Base-by-base conservation (phyloP, 2,113 vertebrate genomes). In the Pyxicephalus adspersus region DNA sequence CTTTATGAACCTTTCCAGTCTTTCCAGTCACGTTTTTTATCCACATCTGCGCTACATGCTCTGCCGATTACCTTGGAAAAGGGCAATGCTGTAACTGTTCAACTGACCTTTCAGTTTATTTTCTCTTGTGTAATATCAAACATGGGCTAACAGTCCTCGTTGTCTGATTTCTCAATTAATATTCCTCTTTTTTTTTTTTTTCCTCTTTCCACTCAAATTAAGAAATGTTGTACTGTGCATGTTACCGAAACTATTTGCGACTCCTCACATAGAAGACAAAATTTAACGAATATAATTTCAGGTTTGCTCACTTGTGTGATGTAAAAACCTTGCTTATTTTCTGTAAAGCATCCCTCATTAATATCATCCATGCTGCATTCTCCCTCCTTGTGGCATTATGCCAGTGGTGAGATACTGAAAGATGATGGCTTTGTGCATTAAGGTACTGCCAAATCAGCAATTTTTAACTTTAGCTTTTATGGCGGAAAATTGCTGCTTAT, bases 81-180 rank as follows among this genome's bases (percentile, higher is more conserved):
- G 93, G 93, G 91, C 92, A 93, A 84, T 76, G 90, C 89, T 94
- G 93, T 94, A 94, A 92, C 91, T 92, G 92, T 91, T 91, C 88
- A 77, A 78, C 87, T 94, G 93, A 94, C 93, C 93, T 94, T 94
- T 94, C 89, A 83, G 90, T 92, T 93, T 93, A 92, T 94, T 94
- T 94, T 93, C 93, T 94, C 93, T 91, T 89, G 92, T 94, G 92
- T 94, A 93, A 93, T 92, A 92, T 90, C 91, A 93, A 93, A 92
- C 91, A 91, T 77, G 88, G 93, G 87, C 90, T 91, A 92, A 90
- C 80, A 89, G 88, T 85, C 85, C 85, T 89, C 88, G 84, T 89
- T 88, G 86, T 70, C 90, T 90, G 85, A 89, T 84, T 89, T 88
- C 0, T 45, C 67, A 64, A 63, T 82, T 66, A 73, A 82, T 75